Evolutionary conservation across 2,113 vertebrate species (phyloP).

Genomic region (Uria aalge): DNA sequence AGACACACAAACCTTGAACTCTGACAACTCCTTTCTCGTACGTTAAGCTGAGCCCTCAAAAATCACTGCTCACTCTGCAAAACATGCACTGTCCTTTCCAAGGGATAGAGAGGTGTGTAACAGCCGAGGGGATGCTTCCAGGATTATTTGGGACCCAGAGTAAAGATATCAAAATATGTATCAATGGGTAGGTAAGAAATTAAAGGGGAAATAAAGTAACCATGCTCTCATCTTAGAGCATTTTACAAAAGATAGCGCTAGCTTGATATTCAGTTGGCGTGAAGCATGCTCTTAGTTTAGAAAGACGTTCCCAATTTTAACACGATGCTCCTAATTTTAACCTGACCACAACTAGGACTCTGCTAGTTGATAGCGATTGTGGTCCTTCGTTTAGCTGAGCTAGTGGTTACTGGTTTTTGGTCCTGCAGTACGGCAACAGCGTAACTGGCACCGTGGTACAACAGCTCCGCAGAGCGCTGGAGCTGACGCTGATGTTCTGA

Average conservation of each 20-base stretch:
- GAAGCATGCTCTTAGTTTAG: neutral
- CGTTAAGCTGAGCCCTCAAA: neutral
- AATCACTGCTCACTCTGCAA: neutral
- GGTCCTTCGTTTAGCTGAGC: rapidly evolving
- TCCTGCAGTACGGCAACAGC: rapidly evolving
- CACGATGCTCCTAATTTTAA: neutral
- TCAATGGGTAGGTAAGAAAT: neutral
- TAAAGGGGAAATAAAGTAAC: neutral
- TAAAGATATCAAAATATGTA: neutral
- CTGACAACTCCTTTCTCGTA: neutral
- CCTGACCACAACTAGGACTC: neutral
- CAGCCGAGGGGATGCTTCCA: neutral
- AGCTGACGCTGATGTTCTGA: no score
- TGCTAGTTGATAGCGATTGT: rapidly evolving
- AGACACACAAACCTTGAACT: neutral
- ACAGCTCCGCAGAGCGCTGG: rapidly evolving
- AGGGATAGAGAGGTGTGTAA: neutral
- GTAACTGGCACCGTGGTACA: rapidly evolving
- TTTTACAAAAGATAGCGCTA: neutral
- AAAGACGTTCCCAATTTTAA: neutral
- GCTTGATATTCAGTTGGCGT: neutral
- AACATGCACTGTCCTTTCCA: rapidly evolving
- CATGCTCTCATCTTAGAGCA: neutral
- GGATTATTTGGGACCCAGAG: neutral
- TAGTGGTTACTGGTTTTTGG: neutral